phyloP scores from a whole-genome alignment of 2,888 invertebrate species.

The Drosophila neoperkinsi region DNA sequence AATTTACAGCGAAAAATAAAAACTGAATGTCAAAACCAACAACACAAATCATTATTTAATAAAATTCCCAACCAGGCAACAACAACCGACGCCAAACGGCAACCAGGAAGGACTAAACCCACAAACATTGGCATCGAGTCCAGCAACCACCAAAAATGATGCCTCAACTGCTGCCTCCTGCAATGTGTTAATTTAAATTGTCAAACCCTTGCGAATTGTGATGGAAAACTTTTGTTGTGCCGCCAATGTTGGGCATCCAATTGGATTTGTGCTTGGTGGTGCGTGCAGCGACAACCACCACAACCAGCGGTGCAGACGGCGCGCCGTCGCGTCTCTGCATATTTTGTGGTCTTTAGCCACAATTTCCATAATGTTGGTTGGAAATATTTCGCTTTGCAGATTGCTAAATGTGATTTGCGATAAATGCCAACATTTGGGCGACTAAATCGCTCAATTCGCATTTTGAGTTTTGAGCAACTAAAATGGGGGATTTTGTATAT shows the following conservation, averaged over 20 bases:
- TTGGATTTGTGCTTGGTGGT: conserved; percentile 69
- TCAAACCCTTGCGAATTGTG: conserved; percentile 49
- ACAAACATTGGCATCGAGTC: conserved; percentile 2
- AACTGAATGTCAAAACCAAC: conserved; percentile 69
- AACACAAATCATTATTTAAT: conserved; percentile 19
- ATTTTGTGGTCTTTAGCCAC: conserved; percentile 59
- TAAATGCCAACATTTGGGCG: not conserved
- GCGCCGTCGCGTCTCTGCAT: conserved; percentile 27
- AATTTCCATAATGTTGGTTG: conserved; percentile 28
- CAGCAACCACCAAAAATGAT: conserved; percentile 32
- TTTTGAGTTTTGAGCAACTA: not conserved
- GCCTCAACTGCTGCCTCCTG: conserved; percentile 1
- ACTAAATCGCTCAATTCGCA: not conserved
- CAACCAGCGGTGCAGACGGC: conserved; percentile 31
- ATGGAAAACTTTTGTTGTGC: conserved; percentile 40
- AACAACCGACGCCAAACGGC: conserved; percentile 28
- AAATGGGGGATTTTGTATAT: not conserved
- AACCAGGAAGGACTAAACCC: conserved; percentile 54
- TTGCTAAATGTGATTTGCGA: conserved; percentile 21
- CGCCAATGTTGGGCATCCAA: conserved; percentile 49
- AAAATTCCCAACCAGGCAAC: not conserved
- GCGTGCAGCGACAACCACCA: conserved; percentile 65
- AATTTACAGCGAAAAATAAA: conserved; percentile 72
- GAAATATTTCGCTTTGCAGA: conserved; percentile 17
- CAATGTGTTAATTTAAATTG: conserved; percentile 63